Percentiles rank a stretch among this genome's conserved stretches.
phyloP scores from a whole-genome alignment of 2,888 invertebrate genomes.

The Cabera pusaria region DNA sequence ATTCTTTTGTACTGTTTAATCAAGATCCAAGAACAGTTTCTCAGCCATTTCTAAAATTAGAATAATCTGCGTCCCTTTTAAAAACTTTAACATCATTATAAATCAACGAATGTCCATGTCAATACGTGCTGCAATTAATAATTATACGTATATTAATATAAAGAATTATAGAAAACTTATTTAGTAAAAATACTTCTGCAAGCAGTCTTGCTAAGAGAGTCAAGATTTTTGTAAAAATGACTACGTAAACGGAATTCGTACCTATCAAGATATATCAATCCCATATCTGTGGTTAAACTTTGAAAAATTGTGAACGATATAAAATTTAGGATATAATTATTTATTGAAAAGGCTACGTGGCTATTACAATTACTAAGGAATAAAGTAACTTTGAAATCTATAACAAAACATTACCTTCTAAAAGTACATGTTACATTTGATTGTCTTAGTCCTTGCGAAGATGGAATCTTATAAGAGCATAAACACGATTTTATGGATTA shows the following conservation, averaged over 20 bases:
- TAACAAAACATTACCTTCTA: too few relatives aligned
- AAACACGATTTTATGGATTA: slow-evolving; percentile 3
- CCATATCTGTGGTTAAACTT: slow-evolving; percentile 1
- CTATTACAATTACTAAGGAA: too few relatives aligned
- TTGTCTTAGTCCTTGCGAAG: too few relatives aligned
- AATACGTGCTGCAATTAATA: slow-evolving; percentile 16
- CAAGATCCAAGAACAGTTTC: too few relatives aligned
- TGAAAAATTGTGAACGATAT: neutral
- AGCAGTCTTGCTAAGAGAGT: slow-evolving; percentile 57
- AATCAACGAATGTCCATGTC: slow-evolving; percentile 6
- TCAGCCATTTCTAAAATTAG: too few relatives aligned
- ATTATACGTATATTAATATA: slow-evolving; percentile 21
- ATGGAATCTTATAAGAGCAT: neutral
- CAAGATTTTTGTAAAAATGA: slow-evolving; percentile 9
- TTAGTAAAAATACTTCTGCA: slow-evolving; percentile 50
- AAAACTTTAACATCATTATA: too few relatives aligned
- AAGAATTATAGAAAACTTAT: slow-evolving; percentile 38
- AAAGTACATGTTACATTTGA: too few relatives aligned
- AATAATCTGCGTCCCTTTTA: too few relatives aligned
- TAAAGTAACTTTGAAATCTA: too few relatives aligned
- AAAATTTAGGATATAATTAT: too few relatives aligned
- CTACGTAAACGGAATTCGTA: slow-evolving; percentile 1
- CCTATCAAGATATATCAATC: slow-evolving; percentile 1
- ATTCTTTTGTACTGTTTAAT: too few relatives aligned
- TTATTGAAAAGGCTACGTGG: too few relatives aligned